Percentiles rank a stretch among this genome's conserved stretches.
phyloP scores from a whole-genome alignment of 2,888 invertebrate genomes.

The Standfussiana lucernea region DNA sequence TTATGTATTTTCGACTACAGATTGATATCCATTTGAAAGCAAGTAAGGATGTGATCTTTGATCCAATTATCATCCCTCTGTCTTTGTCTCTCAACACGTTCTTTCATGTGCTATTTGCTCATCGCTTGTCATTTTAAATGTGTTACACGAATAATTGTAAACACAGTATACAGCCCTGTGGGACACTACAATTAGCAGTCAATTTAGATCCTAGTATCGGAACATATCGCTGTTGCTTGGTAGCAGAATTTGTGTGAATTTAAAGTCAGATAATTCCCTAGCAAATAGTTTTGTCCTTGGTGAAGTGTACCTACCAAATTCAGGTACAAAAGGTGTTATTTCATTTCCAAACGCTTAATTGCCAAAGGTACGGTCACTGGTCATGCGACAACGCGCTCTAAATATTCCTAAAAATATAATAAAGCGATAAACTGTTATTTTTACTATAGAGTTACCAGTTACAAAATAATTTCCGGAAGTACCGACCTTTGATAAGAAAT shows the following conservation, averaged over 20 bases:
- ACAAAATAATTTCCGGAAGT: conserved; percentile 24
- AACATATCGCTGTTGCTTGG: background rate
- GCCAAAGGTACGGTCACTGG: background rate
- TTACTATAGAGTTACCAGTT: background rate
- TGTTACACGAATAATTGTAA: background rate
- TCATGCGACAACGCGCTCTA: conserved; percentile 8
- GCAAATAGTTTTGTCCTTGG: background rate
- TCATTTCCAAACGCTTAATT: background rate
- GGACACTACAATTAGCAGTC: background rate
- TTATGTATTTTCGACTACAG: too few relatives aligned
- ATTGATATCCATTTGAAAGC: too few relatives aligned
- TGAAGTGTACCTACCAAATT: background rate
- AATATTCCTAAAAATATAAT: conserved; percentile 8
- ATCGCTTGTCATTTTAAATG: background rate
- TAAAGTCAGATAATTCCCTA: background rate
- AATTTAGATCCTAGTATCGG: background rate
- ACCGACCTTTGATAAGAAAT: conserved; percentile 38
- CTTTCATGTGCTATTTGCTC: too few relatives aligned
- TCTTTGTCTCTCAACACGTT: too few relatives aligned
- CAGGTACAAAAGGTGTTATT: background rate
- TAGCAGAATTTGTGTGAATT: background rate
- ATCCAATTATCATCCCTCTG: too few relatives aligned
- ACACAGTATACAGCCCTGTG: background rate
- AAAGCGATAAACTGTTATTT: conserved; percentile 5
- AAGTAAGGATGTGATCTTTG: too few relatives aligned